Conservation (phyloP, 2,888 invertebrate genomes). For the Folsomia candida region DNA sequence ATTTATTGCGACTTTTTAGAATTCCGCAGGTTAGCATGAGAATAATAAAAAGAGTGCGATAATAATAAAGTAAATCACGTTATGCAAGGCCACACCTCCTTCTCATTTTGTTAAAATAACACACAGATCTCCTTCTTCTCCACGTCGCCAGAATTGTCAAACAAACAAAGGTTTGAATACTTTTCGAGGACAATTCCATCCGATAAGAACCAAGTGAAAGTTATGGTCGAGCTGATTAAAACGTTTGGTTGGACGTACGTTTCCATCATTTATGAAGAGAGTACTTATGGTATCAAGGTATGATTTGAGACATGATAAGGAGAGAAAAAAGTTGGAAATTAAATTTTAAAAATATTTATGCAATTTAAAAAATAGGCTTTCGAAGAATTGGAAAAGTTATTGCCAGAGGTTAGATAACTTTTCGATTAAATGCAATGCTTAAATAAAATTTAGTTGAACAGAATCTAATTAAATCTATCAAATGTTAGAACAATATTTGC, state of each 20-base stretch:
- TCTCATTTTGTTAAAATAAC: conserved; percentile 12
- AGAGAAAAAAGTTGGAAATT: too few species aligned
- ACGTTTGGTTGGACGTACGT: conserved; percentile 89
- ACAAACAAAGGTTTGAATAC: conserved; percentile 90
- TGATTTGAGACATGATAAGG: conserved; percentile 60
- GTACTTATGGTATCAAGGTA: conserved; percentile 93
- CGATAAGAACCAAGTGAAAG: conserved; percentile 89
- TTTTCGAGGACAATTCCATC: conserved; percentile 93
- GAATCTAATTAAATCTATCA: too few species aligned
- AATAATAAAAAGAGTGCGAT: too few species aligned
- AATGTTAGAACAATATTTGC: conserved; percentile 82
- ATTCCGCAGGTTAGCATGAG: conserved; percentile 68
- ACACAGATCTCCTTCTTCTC: conserved; percentile 91
- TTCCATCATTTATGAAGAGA: conserved; percentile 92
- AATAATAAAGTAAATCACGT: too few species aligned
- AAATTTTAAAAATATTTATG: too few species aligned
- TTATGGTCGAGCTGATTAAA: conserved; percentile 89
- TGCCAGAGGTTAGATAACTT: too few species aligned
- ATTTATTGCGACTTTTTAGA: conserved; percentile 81
- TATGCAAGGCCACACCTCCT: too few species aligned
- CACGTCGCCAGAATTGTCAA: conserved; percentile 88
- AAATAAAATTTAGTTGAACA: too few species aligned
- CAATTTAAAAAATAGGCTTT: conserved; percentile 79
- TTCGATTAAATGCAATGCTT: too few species aligned
- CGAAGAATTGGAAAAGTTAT: conserved; percentile 82